These are phyloP conservation scores for Tokudaia muenninki DNA, from an alignment of 2,797 vertebrate genomes.

Conservation along the genomic window DNA sequence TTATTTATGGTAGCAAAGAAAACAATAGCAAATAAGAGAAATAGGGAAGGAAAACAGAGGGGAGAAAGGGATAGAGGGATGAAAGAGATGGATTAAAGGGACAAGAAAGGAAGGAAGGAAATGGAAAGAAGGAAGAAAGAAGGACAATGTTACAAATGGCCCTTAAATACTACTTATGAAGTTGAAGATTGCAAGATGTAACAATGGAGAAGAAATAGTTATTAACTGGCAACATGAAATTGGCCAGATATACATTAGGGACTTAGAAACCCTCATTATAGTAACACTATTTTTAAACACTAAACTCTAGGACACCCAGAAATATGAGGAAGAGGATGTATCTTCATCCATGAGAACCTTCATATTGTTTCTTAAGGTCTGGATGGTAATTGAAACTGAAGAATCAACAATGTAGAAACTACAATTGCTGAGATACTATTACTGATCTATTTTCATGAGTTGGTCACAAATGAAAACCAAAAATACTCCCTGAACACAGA, in stretches of 20 bases:
- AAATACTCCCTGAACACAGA: background rate
- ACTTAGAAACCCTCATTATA: background rate
- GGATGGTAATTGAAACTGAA: background rate
- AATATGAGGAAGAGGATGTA: background rate
- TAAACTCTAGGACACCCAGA: background rate
- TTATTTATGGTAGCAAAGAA: background rate
- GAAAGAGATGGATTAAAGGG: background rate
- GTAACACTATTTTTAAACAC: background rate
- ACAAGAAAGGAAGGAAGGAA: accelerated
- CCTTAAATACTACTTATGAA: background rate
- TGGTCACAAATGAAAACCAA: background rate
- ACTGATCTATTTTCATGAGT: background rate
- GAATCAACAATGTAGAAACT: background rate
- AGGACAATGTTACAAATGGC: accelerated
- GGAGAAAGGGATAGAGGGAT: too few relatives aligned
- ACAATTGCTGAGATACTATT: background rate
- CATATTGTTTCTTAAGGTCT: background rate
- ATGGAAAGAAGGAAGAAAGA: too few relatives aligned
- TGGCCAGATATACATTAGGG: background rate
- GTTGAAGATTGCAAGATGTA: background rate
- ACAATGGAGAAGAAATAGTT: background rate
- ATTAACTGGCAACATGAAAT: background rate
- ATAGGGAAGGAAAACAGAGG: too few relatives aligned
- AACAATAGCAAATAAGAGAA: background rate
- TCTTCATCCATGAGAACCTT: background rate